Evolutionary conservation across 2,113 vertebrate species (phyloP).

Genomic region (Sialia sialis): DNA sequence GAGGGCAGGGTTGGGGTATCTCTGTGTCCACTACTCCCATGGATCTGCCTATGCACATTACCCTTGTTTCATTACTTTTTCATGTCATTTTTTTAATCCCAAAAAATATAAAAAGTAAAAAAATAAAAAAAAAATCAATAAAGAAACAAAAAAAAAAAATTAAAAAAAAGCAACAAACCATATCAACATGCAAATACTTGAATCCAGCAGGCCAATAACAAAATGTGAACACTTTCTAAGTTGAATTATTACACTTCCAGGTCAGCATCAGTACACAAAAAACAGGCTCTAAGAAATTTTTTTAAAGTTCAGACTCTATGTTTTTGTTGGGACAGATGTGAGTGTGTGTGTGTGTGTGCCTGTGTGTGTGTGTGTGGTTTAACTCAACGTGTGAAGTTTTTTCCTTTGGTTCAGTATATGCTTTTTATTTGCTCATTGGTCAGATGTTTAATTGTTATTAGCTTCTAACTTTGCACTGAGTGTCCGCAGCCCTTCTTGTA

Average conservation of each 20-base stretch:
- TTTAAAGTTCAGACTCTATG: slow-evolving; percentile 63
- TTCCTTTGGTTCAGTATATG: slow-evolving; percentile 73
- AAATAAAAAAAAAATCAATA: background rate
- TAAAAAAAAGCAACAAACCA: slow-evolving; percentile 46
- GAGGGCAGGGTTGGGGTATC: slow-evolving; percentile 33
- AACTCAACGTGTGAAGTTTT: slow-evolving; percentile 56
- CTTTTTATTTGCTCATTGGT: slow-evolving; percentile 78
- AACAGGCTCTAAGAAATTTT: slow-evolving; percentile 74
- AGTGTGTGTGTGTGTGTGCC: background rate
- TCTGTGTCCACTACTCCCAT: slow-evolving; percentile 56
- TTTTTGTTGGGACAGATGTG: slow-evolving; percentile 47
- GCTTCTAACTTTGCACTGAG: slow-evolving; percentile 97
- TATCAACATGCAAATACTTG: slow-evolving; percentile 96
- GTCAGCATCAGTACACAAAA: slow-evolving; percentile 71
- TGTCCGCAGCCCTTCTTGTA: slow-evolving; percentile 88
- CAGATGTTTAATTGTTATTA: slow-evolving; percentile 78
- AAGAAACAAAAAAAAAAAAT: background rate
- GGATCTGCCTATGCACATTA: slow-evolving; percentile 81
- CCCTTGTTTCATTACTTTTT: slow-evolving; percentile 77
- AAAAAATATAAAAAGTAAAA: slow-evolving; percentile 56
- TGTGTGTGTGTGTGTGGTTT: background rate
- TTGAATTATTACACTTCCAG: slow-evolving; percentile 80
- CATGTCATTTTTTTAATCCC: slow-evolving; percentile 75
- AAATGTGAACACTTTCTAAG: slow-evolving; percentile 93
- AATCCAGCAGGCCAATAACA: slow-evolving; percentile 92